Evolutionary conservation across 1,140 invertebrate species (phyloP).

Genomic region (Plutomurus gul): DNA sequence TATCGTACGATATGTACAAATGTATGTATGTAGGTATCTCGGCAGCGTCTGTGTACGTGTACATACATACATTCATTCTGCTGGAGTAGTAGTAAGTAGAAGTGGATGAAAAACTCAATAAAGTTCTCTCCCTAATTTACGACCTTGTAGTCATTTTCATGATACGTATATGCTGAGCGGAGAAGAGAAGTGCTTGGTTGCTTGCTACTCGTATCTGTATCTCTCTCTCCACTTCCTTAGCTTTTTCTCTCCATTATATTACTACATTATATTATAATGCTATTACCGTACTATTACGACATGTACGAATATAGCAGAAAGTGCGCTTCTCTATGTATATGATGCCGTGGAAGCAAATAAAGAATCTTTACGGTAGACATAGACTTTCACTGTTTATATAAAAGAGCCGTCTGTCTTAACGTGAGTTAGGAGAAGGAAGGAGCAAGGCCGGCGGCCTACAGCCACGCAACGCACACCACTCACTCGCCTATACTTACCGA

Average conservation of each 20-base stretch:
- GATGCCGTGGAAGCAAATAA: slow-evolving; percentile 19
- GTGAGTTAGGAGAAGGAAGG: slow-evolving; percentile 2
- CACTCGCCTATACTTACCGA: background rate
- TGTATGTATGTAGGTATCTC: too few species aligned
- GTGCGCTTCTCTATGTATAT: background rate
- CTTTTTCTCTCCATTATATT: too few species aligned
- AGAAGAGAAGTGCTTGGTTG: background rate
- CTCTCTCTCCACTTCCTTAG: too few species aligned
- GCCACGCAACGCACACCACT: background rate
- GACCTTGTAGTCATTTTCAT: slow-evolving; percentile 26
- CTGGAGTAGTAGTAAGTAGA: too few species aligned
- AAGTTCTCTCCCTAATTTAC: slow-evolving; percentile 29
- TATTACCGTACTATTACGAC: background rate
- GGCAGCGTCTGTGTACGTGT: too few species aligned
- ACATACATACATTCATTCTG: too few species aligned
- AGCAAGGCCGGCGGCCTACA: slow-evolving; percentile 7
- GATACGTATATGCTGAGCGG: background rate
- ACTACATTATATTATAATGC: background rate
- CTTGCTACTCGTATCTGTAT: background rate
- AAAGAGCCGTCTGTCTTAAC: background rate
- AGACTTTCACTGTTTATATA: slow-evolving; percentile 18
- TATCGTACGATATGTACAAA: background rate
- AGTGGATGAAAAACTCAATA: slow-evolving; percentile 29
- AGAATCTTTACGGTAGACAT: background rate
- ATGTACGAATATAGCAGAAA: background rate